Base-by-base conservation (phyloP, 2,888 invertebrate genomes). In the Drosophila mimetica region DNA sequence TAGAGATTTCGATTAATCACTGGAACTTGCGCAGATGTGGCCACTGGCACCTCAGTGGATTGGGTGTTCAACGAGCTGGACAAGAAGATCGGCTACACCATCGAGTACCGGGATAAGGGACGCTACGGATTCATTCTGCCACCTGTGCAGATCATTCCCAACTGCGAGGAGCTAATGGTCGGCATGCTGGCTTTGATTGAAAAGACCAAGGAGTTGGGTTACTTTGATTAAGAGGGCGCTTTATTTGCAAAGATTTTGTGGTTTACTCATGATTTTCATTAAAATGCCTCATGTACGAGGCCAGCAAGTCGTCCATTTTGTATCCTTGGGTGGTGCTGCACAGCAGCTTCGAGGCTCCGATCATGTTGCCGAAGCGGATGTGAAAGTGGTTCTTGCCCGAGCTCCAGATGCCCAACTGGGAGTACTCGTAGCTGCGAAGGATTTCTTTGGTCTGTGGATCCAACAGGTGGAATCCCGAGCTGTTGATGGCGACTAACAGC, bases 321-420 rank as follows among this genome's bases (percentile, higher is more conserved):
- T 98, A 98, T 36, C 98, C 98, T 86, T 97, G 93, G 0, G 96
- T 95, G 4, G 98, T 98, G 93, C 98, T 97, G 90, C 97, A 98
- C 2, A 98, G 93, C 63, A 95, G 92, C 91, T 98, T 98, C 28
- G 96, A 96, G 58, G 97, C 97, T 46, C 96, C 94, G 82, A 98
- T 95, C 90, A 98, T 94, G 90, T 97, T 98, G n/a, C 98, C 98
- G 88, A 98, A 96, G 0, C 98, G 97, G 93, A 98, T 95, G 89
- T 97, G 97, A 93, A 98, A 98, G 90, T 96, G 98, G 0, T 97
- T 98, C 90, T 97, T 98, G 11, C 98, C 98, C 8, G 97, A 97
- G 42, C 97, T 97, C 98, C 98, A 99, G 90, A 98, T 98, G 52
- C 96, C 97, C 71, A 99, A 93, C 86, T 97, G 96, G 1, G 96